Base-by-base conservation (phyloP, 2,888 invertebrate species). In the Sylvicola cinctus region DNA sequence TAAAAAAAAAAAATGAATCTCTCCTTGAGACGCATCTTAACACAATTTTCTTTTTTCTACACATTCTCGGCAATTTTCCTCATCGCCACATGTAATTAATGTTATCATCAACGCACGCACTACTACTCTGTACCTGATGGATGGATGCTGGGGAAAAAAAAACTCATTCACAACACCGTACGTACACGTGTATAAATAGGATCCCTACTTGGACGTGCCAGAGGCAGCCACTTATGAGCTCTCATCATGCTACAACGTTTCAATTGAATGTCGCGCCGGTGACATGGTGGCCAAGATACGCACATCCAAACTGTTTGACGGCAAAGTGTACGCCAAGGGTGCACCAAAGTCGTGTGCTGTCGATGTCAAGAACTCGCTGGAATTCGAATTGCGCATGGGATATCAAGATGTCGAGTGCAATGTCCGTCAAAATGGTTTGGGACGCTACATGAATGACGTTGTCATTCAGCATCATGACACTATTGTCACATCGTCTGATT, bases 381-480 rank as follows among this genome's bases (percentile, higher is more conserved):
- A 88, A 58, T 91, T 91, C 53, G 85, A 88, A 55, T 64, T 91
- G 44, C 77, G 75, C 45, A 87, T 91, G 83, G 78, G 78, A 34
- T 90, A 87, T 61, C 83, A 81, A 54, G 84, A 90, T 54, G 67
- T 90, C 41, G 87, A 88, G 55, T 90, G 90, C 56, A 87, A 87
- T 56, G 87, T 90, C 32, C 75, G 81, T 47, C 83, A 87, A 53
- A 84, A 84, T 50, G 80, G 83, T 37, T 68, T 80, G 40, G 87
- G 87, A 43, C 70, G 77, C 49, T 84, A 81, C 53, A 68, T 85
- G 50, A 90, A 87, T 57, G 90, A 90, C 58, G 85, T 87, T 40
- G 81, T 90, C 36, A 87, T 91, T 48, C 90, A 91, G 54, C 88
- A 90, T 61, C 90, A 91, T 62, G 88, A 88, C 53, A 85, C 85